Evolutionary conservation across 2,113 vertebrate species (phyloP), one percentile per base, ranked within the genome.

Genomic region (Rutilus rutilus): DNA sequence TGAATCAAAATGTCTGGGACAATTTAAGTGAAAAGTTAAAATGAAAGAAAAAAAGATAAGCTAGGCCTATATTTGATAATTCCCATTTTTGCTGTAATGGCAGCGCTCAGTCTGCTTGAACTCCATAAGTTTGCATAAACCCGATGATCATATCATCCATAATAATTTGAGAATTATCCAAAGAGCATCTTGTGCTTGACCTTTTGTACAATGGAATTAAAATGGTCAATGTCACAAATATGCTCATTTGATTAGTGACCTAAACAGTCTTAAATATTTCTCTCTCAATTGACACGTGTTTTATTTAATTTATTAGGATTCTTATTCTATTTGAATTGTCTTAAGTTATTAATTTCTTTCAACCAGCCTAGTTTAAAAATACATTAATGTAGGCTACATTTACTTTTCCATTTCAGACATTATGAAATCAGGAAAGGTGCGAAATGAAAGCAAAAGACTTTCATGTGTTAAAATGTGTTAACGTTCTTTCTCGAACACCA

Each of bases 121-220:
- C 36, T 12, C 9, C 33, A 42, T 8, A 39, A 71, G 19, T 33
- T 33, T 36, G 30, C 4, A 6, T 71, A 11, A 71, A 42, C 60
- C 60, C 5, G n/a, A 39, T 71, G 3, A 42, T 42, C 67, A 71
- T 42, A 21, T n/a, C 12, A n/a, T 42, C 69, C 33, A 23, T 23
- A 36, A 69, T 69, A 39, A 21, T 69, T 39, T 69, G 8, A 69
- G 33, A 71, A 39, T 71, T 39, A n/a, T 6, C 54, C 6, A 45
- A 73, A 42, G 21, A 45, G 69, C 21, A 73, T 71, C 14, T 71
- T 73, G 69, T 69, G 30, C 65, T 69, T 74, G 71, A 47, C 42
- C 42, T 74, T 47, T 25, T 25, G 1, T 1, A 8, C 23, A 74
- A 74, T 47, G 23, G 23, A 74, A 74, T 74, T 47, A 15, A 74